These are phyloP conservation scores for Mesochorus sp. DNA, from an alignment of 2,888 invertebrate genomes.

Conservation along the genomic window DNA sequence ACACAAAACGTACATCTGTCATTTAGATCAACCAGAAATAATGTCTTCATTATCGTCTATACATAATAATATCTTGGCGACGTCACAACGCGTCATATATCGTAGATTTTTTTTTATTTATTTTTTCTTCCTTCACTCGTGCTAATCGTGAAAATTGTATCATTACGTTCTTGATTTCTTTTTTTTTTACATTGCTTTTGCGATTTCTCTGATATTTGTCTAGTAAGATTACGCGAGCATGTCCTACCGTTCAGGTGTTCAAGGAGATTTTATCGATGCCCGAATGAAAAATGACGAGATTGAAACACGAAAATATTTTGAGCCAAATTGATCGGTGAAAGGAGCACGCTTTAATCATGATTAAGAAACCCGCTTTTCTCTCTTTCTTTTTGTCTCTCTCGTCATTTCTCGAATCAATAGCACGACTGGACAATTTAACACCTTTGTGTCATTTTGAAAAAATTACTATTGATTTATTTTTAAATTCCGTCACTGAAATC, in stretches of 20 bases:
- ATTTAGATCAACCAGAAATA: constrained; percentile 64
- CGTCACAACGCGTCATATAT: constrained; percentile 58
- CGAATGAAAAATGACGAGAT: constrained; percentile 47
- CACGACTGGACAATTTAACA: constrained; percentile 70
- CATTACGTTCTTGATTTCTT: constrained; percentile 48
- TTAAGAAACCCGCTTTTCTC: background rate
- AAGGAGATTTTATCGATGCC: constrained; percentile 42
- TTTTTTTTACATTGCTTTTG: constrained; percentile 54
- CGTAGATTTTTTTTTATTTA: constrained; percentile 48
- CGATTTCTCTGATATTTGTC: constrained; percentile 50
- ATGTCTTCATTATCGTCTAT: constrained; percentile 61
- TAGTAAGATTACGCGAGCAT: constrained; percentile 45
- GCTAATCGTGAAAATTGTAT: constrained; percentile 55
- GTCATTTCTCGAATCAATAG: constrained; percentile 36
- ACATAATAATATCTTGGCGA: constrained; percentile 62
- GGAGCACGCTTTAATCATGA: constrained; percentile 37
- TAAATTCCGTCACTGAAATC: constrained; percentile 74
- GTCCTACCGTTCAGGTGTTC: constrained; percentile 53
- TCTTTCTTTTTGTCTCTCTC: constrained; percentile 27
- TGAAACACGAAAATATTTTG: constrained; percentile 50
- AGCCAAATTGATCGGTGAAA: constrained; percentile 57
- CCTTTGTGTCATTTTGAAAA: constrained; percentile 42
- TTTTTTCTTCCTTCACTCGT: constrained; percentile 25
- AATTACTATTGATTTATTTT: constrained; percentile 73
- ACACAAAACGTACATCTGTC: constrained; percentile 63